Conservation (phyloP, 2,113 vertebrate genomes). For the Macrotus californicus region DNA sequence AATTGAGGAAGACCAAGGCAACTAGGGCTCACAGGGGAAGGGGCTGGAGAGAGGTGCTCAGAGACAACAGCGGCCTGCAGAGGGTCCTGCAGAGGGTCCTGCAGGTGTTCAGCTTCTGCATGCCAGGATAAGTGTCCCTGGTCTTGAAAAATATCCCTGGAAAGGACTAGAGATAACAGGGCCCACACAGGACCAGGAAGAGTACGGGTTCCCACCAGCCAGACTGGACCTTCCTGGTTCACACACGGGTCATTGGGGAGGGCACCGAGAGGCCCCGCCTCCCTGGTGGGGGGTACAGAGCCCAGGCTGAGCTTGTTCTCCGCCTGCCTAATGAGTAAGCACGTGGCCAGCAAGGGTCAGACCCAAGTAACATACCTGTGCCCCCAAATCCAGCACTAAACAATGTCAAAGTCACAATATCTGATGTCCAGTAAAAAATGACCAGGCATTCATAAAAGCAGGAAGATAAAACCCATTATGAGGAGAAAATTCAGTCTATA, state of each 20-base stretch:
- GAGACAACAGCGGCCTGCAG: not conserved
- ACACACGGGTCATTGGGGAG: too few species aligned
- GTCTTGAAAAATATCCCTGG: not conserved
- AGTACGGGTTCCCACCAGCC: too few species aligned
- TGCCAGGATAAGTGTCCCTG: too few species aligned
- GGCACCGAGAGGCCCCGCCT: fast-evolving
- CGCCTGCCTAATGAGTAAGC: not conserved
- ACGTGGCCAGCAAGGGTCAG: not conserved
- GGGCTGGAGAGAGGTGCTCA: too few species aligned
- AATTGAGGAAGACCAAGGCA: not conserved
- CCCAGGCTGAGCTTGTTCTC: not conserved
- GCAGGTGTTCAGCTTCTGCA: not conserved
- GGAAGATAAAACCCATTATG: not conserved
- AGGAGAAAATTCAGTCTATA: not conserved
- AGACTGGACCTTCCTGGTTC: not conserved
- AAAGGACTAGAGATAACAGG: fast-evolving
- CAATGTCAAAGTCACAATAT: not conserved
- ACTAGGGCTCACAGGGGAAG: not conserved
- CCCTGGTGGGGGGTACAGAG: fast-evolving
- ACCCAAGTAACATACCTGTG: not conserved
- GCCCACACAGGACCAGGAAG: fast-evolving
- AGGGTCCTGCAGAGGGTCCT: too few species aligned
- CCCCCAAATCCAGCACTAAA: not conserved
- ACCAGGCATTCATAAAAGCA: not conserved
- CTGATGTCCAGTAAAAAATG: not conserved